Base-by-base conservation (phyloP, 2,797 vertebrate genomes). In the Myiotriccus ornatus region DNA sequence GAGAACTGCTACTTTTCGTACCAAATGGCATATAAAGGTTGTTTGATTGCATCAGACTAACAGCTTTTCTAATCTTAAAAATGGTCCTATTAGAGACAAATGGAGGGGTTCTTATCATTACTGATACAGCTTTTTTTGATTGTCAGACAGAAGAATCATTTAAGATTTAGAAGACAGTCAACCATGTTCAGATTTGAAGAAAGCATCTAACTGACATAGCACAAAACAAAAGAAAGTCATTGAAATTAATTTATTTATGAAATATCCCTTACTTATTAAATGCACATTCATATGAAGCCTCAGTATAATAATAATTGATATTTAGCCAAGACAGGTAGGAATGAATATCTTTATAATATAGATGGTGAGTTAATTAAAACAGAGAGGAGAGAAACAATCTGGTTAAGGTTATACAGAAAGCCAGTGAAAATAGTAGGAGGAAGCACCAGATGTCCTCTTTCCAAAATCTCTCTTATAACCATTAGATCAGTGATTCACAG, bases 291-390 rank as follows among this genome's bases (percentile, higher is more conserved):
- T 67, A 73, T 81, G 52, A 92, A 85, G 18, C 1, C 17, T 28
- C 0, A 3, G 59, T 59, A 59, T 49, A 44, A 53, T 55, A 86
- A 52, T 73, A 86, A 67, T 69, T 83, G 35, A 71, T 79, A 86
- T 69, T 75, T 95, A 84, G 28, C 37, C 94, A 95, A 94, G 81
- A 91, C 44, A 32, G 41, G 35, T 39, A 75, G 35, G 24, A 83
- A 82, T 73, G 41, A 94, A 76, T 89, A 93, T 93, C 52, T 93
- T 95, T 89, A 73, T 93, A 94, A 88, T 81, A 86, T 55, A 77
- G 65, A 60, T 80, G 55, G 79, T 69, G 55, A 64, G 69, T 89
- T 97, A 96, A 89, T 87, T 90, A 92, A 94, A 62, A 93, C 41
- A 93, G 53, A 85, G 46, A 86, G 39, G 52, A 95, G 44, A 67